Percentiles rank a stretch among this genome's conserved stretches.
These are phyloP conservation scores for Acanthochromis polyacanthus DNA, from an alignment of 2,113 vertebrate species.

Conservation along the genomic window DNA sequence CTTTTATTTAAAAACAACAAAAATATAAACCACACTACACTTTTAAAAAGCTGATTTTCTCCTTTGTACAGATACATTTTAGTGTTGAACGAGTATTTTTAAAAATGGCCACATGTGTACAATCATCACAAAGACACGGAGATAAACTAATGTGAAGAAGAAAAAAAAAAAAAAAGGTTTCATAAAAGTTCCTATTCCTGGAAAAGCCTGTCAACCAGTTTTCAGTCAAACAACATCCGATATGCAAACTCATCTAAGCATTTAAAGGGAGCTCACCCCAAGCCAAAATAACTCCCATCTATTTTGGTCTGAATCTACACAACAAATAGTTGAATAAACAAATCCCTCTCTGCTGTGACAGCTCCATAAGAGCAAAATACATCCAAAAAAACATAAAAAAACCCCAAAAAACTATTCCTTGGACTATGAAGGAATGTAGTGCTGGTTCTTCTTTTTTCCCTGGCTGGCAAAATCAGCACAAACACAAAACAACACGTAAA, in stretches of 20 bases:
- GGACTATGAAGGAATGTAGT: slow-evolving; percentile 79
- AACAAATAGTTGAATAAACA: slow-evolving; percentile 23
- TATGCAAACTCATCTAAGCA: slow-evolving; percentile 16
- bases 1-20: slow-evolving; percentile 72
- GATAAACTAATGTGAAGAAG: not conserved
- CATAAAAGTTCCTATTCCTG: slow-evolving; percentile 3
- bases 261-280: not conserved
- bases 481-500: slow-evolving; percentile 30
- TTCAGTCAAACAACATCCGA: slow-evolving; percentile 33
- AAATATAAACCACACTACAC: slow-evolving; percentile 80
- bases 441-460: slow-evolving; percentile 53
- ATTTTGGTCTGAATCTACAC: slow-evolving; percentile 44
- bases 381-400: slow-evolving; percentile 51
- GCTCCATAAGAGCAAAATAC: slow-evolving; percentile 45
- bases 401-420: slow-evolving; percentile 47
- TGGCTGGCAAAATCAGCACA: slow-evolving; percentile 35
- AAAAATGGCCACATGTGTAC: slow-evolving; percentile 43
- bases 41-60: slow-evolving; percentile 58
- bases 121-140: slow-evolving; percentile 30
- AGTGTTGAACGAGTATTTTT: slow-evolving; percentile 72
- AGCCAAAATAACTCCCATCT: slow-evolving; percentile 11
- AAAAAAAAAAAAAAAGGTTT: slow-evolving; percentile 8
- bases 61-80: slow-evolving; percentile 67
- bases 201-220: not conserved
- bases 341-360: not conserved